Evolutionary conservation across 2,113 vertebrate genomes (phyloP).

Genomic region (Baryphthengus martii): DNA sequence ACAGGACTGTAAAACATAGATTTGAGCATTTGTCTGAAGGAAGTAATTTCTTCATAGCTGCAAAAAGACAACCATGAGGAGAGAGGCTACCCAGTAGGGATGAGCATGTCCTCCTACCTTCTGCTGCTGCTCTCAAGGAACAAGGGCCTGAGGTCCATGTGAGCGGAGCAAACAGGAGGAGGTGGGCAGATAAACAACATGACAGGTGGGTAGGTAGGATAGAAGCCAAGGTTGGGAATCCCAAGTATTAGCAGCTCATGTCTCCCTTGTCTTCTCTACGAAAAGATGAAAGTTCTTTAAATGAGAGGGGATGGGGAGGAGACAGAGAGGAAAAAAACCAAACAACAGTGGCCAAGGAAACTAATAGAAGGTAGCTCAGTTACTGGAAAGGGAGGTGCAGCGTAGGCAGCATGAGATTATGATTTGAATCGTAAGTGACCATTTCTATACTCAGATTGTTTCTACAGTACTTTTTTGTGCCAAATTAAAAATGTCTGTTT

Average conservation of each 20-base stretch:
- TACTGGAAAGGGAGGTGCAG: neutral
- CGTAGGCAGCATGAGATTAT: neutral
- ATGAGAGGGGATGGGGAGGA: too few relatives aligned
- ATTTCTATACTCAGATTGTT: neutral
- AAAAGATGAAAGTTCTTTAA: neutral
- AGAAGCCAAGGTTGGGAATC: neutral
- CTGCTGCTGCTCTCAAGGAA: neutral
- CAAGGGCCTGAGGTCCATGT: neutral
- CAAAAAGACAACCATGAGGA: neutral
- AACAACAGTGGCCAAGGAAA: neutral
- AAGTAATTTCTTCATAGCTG: neutral
- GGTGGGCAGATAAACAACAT: neutral
- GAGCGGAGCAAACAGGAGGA: neutral
- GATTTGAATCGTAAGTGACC: neutral
- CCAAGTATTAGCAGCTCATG: fast-evolving
- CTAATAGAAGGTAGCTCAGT: neutral
- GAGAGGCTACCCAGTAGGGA: neutral
- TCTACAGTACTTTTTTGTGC: neutral
- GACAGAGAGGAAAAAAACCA: too few relatives aligned
- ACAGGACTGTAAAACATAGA: neutral
- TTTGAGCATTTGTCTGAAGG: neutral
- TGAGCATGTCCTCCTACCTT: neutral
- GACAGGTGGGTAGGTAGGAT: neutral
- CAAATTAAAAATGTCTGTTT: neutral
- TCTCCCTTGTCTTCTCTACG: neutral